Evolutionary conservation across 2,888 invertebrate species (phyloP).

Genomic region (Plagiodera versicolora): DNA sequence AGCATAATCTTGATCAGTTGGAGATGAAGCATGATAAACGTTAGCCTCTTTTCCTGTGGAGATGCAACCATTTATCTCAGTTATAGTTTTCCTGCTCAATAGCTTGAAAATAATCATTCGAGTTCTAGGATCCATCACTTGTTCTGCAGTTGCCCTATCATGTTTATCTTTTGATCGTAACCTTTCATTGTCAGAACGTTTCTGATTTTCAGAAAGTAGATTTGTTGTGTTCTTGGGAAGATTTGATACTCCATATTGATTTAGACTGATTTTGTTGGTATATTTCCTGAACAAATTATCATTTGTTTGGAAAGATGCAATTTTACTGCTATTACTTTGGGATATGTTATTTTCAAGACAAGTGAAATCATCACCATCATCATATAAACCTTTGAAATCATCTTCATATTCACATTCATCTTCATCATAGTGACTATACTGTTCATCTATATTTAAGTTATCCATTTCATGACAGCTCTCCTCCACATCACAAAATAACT

Average conservation of each 20-base stretch:
- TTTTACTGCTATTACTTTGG: constrained; percentile 43
- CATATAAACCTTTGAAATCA: constrained; percentile 13
- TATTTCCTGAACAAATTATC: constrained; percentile 81
- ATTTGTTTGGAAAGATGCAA: constrained; percentile 67
- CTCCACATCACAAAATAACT: constrained; percentile 54
- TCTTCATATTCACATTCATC: constrained; percentile 31
- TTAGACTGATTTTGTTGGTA: constrained; percentile 80
- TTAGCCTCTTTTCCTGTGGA: constrained; percentile 99
- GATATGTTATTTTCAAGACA: constrained; percentile 19
- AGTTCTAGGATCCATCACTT: constrained; percentile 96
- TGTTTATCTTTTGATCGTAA: constrained; percentile 84
- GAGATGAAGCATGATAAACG: constrained; percentile 89
- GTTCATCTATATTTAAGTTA: constrained; percentile 23
- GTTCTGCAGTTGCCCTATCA: constrained; percentile 94
- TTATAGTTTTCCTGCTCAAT: constrained; percentile 79
- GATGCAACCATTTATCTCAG: constrained; percentile 94
- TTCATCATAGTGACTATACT: constrained; percentile 20
- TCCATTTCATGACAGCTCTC: constrained; percentile 22
- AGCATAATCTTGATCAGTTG: constrained; percentile 71
- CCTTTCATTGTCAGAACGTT: constrained; percentile 70
- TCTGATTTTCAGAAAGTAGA: constrained; percentile 68
- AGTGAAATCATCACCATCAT: constrained; percentile 29
- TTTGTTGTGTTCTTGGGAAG: constrained; percentile 72
- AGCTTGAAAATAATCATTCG: constrained; percentile 94
- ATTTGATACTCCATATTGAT: constrained; percentile 71